Evolutionary conservation across 2,113 vertebrate genomes (phyloP), one percentile per base, ranked within the genome.

Genomic region (Marcusenius ussheri): DNA sequence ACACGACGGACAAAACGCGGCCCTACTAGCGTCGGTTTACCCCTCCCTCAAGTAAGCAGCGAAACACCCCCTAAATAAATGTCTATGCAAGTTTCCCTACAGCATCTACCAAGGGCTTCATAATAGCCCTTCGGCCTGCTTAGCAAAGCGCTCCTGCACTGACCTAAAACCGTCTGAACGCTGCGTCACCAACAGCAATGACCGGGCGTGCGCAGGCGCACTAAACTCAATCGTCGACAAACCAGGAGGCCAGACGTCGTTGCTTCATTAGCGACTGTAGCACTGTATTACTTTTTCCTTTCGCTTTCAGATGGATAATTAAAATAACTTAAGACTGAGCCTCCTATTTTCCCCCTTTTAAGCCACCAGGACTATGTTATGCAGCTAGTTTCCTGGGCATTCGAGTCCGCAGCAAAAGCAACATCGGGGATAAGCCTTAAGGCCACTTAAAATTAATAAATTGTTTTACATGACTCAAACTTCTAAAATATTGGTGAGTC

Each of bases 201-300:
- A 93, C 87, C 88, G 50, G 91, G n/a, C 91, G 46, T 92, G 95
- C 96, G 95, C 96, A 95, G 93, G 80, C 95, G 95, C 95, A 95
- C 88, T 94, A 77, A 91, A 90, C 91, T 93, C 91, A 93, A 94
- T 95, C 93, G 93, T 93, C 95, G 95, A 94, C 95, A 95, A 95
- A 93, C 95, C 42, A 95, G 94, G 94, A 95, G 93, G 93, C 93
- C 94, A 91, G 91, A 90, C 93, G 94, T 91, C 90, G 91, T 92
- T 89, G 91, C 66, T 3, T 35, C 5, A 27, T 89, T 77, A 21
- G 31, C 42, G n/a, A 3, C 9, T n/a, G 27, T 1, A 45, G 7
- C 9, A 13, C 45, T 11, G 83, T 47, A 56, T 85, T 19, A 47
- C 10, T 27, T 15, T 84, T 24, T 21, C 27, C 35, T 39, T 80